Percentiles rank a stretch among this genome's conserved stretches.
Evolutionary conservation across 2,113 vertebrate species (phyloP).

Genomic region (Oryzias celebensis): DNA sequence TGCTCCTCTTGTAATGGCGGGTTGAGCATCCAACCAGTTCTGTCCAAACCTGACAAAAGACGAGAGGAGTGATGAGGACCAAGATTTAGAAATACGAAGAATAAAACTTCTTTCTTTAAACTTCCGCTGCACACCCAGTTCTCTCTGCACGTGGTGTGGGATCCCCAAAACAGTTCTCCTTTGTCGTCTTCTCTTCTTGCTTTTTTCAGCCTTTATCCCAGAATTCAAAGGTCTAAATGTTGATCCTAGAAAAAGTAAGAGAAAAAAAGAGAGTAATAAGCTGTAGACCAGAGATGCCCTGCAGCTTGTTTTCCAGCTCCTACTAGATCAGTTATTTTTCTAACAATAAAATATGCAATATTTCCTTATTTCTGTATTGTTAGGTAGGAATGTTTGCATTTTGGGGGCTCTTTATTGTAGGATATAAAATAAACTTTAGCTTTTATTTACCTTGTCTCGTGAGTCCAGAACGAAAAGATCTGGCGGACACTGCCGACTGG

Average conservation of each 20-base stretch:
- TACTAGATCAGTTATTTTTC: too few relatives aligned
- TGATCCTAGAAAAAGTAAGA: slow-evolving; percentile 59
- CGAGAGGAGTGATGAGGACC: slow-evolving; percentile 3
- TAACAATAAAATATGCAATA: too few relatives aligned
- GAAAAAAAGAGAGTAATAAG: background rate
- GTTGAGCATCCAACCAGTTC: slow-evolving; percentile 54
- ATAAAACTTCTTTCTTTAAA: background rate
- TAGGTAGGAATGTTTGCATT: too few relatives aligned
- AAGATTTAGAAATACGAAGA: background rate
- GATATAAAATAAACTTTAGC: background rate
- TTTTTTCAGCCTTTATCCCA: slow-evolving; percentile 66
- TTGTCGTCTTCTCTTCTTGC: slow-evolving; percentile 75
- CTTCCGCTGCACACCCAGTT: slow-evolving; percentile 82
- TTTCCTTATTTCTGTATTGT: too few relatives aligned
- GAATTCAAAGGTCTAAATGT: slow-evolving; percentile 78
- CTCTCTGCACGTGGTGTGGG: slow-evolving; percentile 89
- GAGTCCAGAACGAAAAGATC: slow-evolving; percentile 76
- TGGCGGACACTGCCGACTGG: slow-evolving; percentile 66
- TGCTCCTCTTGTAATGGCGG: slow-evolving; percentile 46
- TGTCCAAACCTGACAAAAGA: slow-evolving; percentile 70
- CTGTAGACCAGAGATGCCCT: background rate
- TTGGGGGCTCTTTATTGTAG: too few relatives aligned
- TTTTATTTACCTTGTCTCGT: slow-evolving; percentile 74
- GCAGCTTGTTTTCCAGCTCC: too few relatives aligned
- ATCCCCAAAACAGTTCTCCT: slow-evolving; percentile 84